Evolutionary conservation across 2,113 vertebrate genomes (phyloP).

Genomic region (Polypterus senegalus): DNA sequence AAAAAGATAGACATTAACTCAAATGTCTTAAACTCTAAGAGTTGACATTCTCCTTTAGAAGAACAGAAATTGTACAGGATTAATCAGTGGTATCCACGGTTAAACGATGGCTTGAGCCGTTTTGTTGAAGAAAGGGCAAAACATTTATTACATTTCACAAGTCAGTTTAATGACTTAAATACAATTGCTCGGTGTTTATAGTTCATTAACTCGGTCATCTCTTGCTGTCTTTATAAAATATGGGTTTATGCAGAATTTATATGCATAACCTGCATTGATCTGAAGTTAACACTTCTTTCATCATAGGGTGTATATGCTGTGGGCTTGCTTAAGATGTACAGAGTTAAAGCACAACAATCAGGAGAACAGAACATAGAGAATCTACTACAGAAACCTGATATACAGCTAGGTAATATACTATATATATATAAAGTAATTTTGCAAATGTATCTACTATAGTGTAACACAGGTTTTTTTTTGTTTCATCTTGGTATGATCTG

Average conservation of each 20-base stretch:
- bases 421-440: no score
- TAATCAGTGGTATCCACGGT: slow-evolving; percentile 15
- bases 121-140: slow-evolving; percentile 14
- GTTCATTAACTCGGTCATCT: no score
- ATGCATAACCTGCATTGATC: slow-evolving; percentile 8
- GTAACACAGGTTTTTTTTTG: no score
- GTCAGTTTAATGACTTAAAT: no score
- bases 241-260: slow-evolving; percentile 12
- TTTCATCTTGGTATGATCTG: no score
- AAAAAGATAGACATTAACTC: slow-evolving; percentile 7
- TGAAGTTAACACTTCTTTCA: slow-evolving; percentile 15
- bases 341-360: slow-evolving; percentile 12
- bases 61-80: slow-evolving; percentile 15
- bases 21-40: slow-evolving; percentile 11
- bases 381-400: slow-evolving; percentile 13
- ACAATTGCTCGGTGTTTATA: no score
- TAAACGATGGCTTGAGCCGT: slow-evolving; percentile 7
- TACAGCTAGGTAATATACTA: neutral
- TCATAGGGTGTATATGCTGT: slow-evolving; percentile 7
- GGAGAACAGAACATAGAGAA: neutral
- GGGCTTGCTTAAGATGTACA: slow-evolving; percentile 7
- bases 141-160: no score
- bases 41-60: slow-evolving; percentile 17
- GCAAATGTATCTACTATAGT: no score
- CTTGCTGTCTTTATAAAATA: neutral